Base-by-base conservation (phyloP, 1,140 invertebrate genomes). In the Elymnias hypermnestra region DNA sequence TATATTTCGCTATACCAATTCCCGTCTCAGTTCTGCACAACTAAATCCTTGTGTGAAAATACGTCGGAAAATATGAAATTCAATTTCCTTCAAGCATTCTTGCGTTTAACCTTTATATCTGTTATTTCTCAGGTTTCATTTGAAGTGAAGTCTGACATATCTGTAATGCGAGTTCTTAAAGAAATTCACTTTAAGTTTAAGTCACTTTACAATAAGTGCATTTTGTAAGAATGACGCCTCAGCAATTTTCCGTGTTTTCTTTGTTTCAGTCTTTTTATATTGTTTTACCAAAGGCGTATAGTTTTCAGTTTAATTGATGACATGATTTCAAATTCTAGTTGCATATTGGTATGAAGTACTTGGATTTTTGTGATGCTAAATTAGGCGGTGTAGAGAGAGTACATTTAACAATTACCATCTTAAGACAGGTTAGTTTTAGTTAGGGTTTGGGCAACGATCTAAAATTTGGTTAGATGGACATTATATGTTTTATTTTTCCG, bases 61-160 rank as follows among this genome's bases (percentile, higher is more conserved):
- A 35, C 15, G 33, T 36, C 33, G 21, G 13, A 18, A 33, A 22
- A 33, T 43, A 44, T 35, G 29, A 44, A 44, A 44, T 43, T 43
- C 21, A 25, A 36, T 44, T 44, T 44, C 42, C 42, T 25, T 23
- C 12, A 23, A 44, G 14, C 29, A 23, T 43, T 21, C 41, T 13
- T 41, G 25, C 25, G n/a, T 36, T 31, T 42, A 23, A 44, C 12
- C 21, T 25, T 19, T 23, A 23, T 36, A 44, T 44, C 31, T 36
- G 26, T 44, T 44, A 22, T 44, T 44, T 22, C 13, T 0, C 33
- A 23, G 19, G 22, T 44, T 36, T 29, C 14, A 31, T 26, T 36
- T 44, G 42, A 17, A 17, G 19, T 36, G 14, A 44, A 35, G 13
- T 26, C 31, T 21, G 19, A 19, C 29, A 36, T 13, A 26, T 22